Evolutionary conservation across 2,888 invertebrate species (phyloP), one percentile per base, ranked within the genome.

Genomic region (Patella ulyssiponensis): DNA sequence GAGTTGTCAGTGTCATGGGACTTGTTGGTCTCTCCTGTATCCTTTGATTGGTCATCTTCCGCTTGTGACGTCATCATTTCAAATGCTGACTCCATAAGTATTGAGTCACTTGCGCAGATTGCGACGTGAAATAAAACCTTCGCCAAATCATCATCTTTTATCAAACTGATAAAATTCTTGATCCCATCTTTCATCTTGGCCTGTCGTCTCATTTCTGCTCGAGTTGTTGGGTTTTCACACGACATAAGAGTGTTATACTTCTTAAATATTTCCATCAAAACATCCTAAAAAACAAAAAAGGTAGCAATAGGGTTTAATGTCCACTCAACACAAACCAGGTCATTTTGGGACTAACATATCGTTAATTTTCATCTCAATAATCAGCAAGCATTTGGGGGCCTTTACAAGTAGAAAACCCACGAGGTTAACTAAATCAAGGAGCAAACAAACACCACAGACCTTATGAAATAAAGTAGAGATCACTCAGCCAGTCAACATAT

Each of bases 41-140:
- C 75, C 69, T 70, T 15, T 70, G 69, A 77, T 11, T 72, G 73
- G 20, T 54, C 69, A 17, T 73, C 73, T 20, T 79, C 78, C 3
- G 77, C 69, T 20, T 77, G 71, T 20, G 83, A 82, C 9, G 82
- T 76, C 64, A 88, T 73, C 7, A 86, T 73, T 64, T 85, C 84
- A 78, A 85, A 77, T 15, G 86, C 86, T 0, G 84, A 78, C 52
- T 87, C 86, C 77, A 87, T 83, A 5, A 89, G 82, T 9, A 83
- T 82, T 3, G 83, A 83, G 70, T 83, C 82, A 33, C 87, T 83
- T 74, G 88, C 82, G 82, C 89, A 88, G 51, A 89, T 80, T 9
- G 88, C 85, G 54, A 89, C 76, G 78, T 89, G 88, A n/a, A 88
- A 83, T 52, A 89, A 79, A 17, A 74, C 77, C 23, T 77, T 77